These are phyloP conservation scores for Chrysolophus pictus DNA, from an alignment of 2,797 vertebrate genomes.

Conservation along the genomic window DNA sequence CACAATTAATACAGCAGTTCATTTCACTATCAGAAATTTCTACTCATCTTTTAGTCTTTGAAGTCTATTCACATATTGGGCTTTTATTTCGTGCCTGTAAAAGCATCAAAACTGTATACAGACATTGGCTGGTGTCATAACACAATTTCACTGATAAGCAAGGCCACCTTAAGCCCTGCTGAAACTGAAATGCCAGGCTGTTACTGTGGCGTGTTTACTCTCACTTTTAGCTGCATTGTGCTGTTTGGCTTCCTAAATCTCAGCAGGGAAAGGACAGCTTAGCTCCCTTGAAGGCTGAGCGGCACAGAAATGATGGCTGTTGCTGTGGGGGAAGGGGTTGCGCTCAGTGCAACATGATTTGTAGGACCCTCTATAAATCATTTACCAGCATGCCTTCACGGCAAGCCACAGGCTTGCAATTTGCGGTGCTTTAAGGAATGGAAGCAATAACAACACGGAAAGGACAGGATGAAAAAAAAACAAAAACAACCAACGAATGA, in stretches of 20 bases:
- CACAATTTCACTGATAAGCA: neutral
- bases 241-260: conserved; percentile 37
- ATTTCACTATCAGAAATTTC: neutral
- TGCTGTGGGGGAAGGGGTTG: conserved; percentile 45
- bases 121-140: neutral
- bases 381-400: conserved; percentile 43
- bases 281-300: neutral
- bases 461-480: neutral
- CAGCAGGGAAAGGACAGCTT: conserved; percentile 31
- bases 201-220: conserved; percentile 3
- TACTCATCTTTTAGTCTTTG: neutral
- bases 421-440: conserved; percentile 1
- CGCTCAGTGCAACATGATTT: conserved; percentile 36
- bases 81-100: neutral
- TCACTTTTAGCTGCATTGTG: conserved; percentile 41
- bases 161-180: conserved; percentile 38
- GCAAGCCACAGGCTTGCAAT: conserved; percentile 24
- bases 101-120: neutral
- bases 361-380: conserved; percentile 66
- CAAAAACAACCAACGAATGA: neutral
- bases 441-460: neutral
- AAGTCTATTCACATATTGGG: neutral
- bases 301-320: conserved; percentile 29
- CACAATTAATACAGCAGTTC: neutral
- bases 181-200: conserved; percentile 21